Conservation (phyloP, 1,140 invertebrate genomes). For the Lepidotrigona ventralis region DNA sequence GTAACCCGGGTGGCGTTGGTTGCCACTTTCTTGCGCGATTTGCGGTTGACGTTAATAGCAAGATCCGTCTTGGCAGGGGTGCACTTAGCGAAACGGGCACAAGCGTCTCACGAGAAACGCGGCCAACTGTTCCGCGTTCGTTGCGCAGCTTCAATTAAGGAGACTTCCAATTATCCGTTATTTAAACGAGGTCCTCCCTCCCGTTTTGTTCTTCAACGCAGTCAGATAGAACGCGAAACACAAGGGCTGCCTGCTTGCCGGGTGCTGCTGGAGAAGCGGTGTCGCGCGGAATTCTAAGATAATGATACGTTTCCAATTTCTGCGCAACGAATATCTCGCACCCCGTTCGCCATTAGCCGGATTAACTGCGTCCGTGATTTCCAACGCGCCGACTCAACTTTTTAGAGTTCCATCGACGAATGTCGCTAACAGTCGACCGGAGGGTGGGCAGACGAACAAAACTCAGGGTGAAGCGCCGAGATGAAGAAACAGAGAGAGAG, state of each 20-base stretch:
- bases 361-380: slow-evolving; percentile 34
- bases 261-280: no score
- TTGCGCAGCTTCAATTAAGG: slow-evolving; percentile 73
- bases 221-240: slow-evolving; percentile 24
- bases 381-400: slow-evolving; percentile 8
- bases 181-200: slow-evolving; percentile 70
- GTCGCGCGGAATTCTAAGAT: slow-evolving; percentile 24
- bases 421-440: slow-evolving; percentile 18
- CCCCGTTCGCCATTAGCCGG: slow-evolving; percentile 34
- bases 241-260: neutral
- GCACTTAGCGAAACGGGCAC: slow-evolving; percentile 29
- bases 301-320: slow-evolving; percentile 52
- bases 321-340: slow-evolving; percentile 39
- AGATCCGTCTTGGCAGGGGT: slow-evolving; percentile 28
- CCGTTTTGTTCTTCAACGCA: slow-evolving; percentile 42
- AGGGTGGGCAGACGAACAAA: no score
- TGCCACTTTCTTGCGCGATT: slow-evolving; percentile 17
- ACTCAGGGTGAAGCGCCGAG: no score
- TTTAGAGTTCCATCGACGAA: slow-evolving; percentile 24
- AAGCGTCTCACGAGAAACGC: slow-evolving; percentile 60
- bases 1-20: neutral
- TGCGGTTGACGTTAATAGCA: slow-evolving; percentile 44
- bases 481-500: neutral
- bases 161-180: slow-evolving; percentile 75
- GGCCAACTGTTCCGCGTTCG: slow-evolving; percentile 65